These are phyloP conservation scores for Cheilosia vernalis DNA, from an alignment of 2,888 invertebrate genomes.

Conservation along the genomic window DNA sequence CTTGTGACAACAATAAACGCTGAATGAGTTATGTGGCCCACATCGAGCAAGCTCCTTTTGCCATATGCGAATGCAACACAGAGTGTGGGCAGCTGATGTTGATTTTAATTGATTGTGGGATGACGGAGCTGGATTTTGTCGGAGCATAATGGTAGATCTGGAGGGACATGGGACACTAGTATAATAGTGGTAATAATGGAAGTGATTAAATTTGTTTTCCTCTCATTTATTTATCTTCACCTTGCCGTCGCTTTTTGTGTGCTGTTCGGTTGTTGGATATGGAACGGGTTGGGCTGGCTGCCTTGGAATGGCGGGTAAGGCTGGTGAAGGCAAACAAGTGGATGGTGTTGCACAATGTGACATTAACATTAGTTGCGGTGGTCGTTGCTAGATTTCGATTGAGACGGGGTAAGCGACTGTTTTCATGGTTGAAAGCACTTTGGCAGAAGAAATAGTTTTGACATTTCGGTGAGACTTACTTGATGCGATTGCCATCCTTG, in stretches of 20 bases:
- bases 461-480: not conserved
- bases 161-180: not conserved
- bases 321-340: conserved; percentile 53
- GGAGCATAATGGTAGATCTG: not conserved
- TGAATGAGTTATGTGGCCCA: conserved; percentile 62
- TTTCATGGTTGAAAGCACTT: not conserved
- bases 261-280: not conserved
- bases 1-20: conserved; percentile 66
- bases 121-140: conserved; percentile 44
- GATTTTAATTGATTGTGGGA: conserved; percentile 72
- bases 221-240: conserved; percentile 21
- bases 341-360: conserved; percentile 46
- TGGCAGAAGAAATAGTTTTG: not conserved
- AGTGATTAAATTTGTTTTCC: conserved; percentile 56
- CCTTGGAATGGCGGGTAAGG: conserved; percentile 1
- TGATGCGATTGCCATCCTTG: not conserved
- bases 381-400: not conserved
- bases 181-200: conserved; percentile 54
- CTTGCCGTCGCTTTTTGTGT: conserved; percentile 18
- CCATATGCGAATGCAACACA: conserved; percentile 9
- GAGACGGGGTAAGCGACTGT: not conserved
- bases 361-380: conserved; percentile 39
- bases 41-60: conserved; percentile 37
- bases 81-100: conserved; percentile 72
- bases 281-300: conserved; percentile 4